Evolutionary conservation across 2,888 invertebrate species (phyloP).

Genomic region (Pristionchus fissidentatus): DNA sequence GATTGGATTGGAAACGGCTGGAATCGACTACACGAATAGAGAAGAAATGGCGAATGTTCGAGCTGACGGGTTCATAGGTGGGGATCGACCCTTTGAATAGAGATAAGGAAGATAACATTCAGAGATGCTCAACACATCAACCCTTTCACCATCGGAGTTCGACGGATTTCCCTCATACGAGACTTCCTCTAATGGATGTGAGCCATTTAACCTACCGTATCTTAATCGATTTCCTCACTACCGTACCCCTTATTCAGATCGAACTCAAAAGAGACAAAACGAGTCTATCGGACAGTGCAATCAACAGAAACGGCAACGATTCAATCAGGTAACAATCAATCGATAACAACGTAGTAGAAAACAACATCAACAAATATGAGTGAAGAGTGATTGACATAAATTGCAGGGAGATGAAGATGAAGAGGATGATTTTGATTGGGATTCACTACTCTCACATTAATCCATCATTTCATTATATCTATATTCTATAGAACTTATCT

Average conservation of each 20-base stretch:
- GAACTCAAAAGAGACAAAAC: background rate
- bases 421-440: conserved; percentile 64
- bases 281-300: conserved; percentile 11
- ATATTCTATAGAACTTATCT: background rate
- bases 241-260: background rate
- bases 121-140: conserved; percentile 4
- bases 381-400: background rate
- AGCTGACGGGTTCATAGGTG: conserved; percentile 57
- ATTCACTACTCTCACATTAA: conserved; percentile 48
- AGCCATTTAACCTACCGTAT: background rate
- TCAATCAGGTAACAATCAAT: conserved; percentile 15
- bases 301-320: conserved; percentile 11
- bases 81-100: background rate
- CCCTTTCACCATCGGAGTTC: background rate
- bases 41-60: conserved; percentile 58
- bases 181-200: background rate
- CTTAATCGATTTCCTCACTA: background rate
- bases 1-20: conserved; percentile 62
- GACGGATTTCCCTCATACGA: conserved; percentile 20
- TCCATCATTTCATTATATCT: background rate
- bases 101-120: background rate
- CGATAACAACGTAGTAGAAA: conserved; percentile 19
- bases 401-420: conserved; percentile 50
- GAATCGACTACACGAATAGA: conserved; percentile 59
- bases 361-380: background rate